Base-by-base conservation (phyloP, 2,113 vertebrate species). In the Cephalophus harveyi region DNA sequence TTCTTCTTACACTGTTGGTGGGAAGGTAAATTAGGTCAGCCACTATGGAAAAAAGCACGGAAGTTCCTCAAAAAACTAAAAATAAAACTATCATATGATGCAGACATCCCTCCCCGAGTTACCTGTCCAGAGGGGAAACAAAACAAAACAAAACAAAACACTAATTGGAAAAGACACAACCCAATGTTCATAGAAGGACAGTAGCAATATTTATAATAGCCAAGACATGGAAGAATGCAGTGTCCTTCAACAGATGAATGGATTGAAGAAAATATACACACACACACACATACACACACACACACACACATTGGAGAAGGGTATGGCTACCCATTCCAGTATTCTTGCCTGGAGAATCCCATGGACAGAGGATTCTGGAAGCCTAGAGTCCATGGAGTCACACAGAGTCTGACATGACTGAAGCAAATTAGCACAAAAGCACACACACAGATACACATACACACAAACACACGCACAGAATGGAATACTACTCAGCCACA, bases 21-120 rank as follows among this genome's bases (percentile, higher is more conserved):
- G 46, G 8, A 19, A 33, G 33, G 28, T 33, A 50, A 50, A 33
- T 81, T 50, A 81, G 28, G 9, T 19, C 28, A 52, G 16, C 78
- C 46, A 52, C 30, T 50, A 50, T 2, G 1, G 78, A 52, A 52
- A 52, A 52, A 1, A 33, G 9, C 28, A 52, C 0, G 3, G 16
- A 81, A 52, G 17, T 81, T 52, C 30, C 46, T 21, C 46, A 81
- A 21, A 33, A 81, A 33, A 6, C 48, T 81, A 33, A 81, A 33
- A 81, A 33, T 50, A 52, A 81, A 50, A 52, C 46, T 33, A 81
- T 9, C 4, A 33, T 81, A 50, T 81, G 78, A 52, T 52, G 48
- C 78, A 52, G 46, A 17, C 52, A 33, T 33, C 28, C 48, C 28
- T 21, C 16, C 33, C 16, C 78, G 52, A 30, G 28, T 50, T 81